These are phyloP conservation scores for Hypomecis atomaria DNA, from an alignment of 2,888 invertebrate species.

Conservation along the genomic window DNA sequence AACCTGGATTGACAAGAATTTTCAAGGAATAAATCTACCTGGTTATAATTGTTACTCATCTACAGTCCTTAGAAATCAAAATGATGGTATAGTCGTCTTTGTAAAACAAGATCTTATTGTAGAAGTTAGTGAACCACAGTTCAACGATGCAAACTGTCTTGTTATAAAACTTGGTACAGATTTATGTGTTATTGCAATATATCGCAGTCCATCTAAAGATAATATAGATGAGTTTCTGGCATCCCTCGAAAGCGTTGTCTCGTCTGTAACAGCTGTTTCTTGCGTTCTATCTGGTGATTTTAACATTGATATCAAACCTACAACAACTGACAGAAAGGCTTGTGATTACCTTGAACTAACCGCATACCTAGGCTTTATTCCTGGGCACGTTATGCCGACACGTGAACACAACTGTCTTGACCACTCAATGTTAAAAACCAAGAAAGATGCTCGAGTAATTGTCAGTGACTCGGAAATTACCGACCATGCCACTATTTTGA, in stretches of 20 bases:
- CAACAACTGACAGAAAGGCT: slow-evolving; percentile 8
- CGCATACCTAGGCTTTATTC: slow-evolving; percentile 12
- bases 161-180: not conserved
- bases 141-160: slow-evolving; percentile 18
- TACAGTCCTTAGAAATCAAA: slow-evolving; percentile 9
- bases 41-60: slow-evolving; percentile 12
- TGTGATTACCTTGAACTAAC: slow-evolving; percentile 20
- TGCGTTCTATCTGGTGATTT: slow-evolving; percentile 12
- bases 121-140: slow-evolving; percentile 8
- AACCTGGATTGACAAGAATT: slow-evolving; percentile 9
- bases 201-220: slow-evolving; percentile 3
- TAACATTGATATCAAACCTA: slow-evolving; percentile 8
- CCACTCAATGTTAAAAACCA: slow-evolving; percentile 6
- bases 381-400: slow-evolving; percentile 15
- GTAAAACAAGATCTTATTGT: not conserved
- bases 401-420: slow-evolving; percentile 7
- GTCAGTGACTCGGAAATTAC: slow-evolving; percentile 12
- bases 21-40: slow-evolving; percentile 3
- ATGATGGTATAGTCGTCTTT: slow-evolving; percentile 19
- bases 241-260: slow-evolving; percentile 2
- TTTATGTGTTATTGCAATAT: slow-evolving; percentile 1
- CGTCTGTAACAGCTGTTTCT: not conserved
- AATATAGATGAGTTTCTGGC: slow-evolving; percentile 2
- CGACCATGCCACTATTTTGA: slow-evolving; percentile 19
- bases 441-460: not conserved